Base-by-base conservation (phyloP, 2,797 vertebrate genomes). In the Orestias chungarensis region DNA sequence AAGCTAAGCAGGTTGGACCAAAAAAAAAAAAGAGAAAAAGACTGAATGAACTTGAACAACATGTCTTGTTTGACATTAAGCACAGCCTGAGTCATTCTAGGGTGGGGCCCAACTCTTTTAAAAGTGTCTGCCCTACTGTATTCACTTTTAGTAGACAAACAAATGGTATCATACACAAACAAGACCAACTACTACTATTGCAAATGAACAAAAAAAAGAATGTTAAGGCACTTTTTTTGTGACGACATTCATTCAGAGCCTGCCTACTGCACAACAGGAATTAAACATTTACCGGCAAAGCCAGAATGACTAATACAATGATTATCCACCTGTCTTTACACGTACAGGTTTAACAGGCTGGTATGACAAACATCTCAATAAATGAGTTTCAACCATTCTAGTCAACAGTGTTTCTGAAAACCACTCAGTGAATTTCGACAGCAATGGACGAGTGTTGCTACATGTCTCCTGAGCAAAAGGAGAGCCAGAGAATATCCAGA, bases 391-490 rank as follows among this genome's bases (percentile, higher is more conserved):
- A 65, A 8, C 40, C 4, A 52, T 25, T 44, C 4, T 46, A 1
- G 25, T 44, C 43, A 33, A 20, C 73, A 27, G 33, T 29, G 27
- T 68, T 6, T 27, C 31, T 6, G 1, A 0, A 4, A 40, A 65
- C 47, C 31, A n/a, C 68, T 17, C 42, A 12, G 50, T 31, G n/a
- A 73, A 74, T 20, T 14, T 8, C 25, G 3, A 2, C 29, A 3
- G 75, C 66, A 23, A 95, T 95, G 96, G 91, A 76, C 0, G 85
- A 50, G 87, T 66, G 64, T 1, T 96, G 96, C 87, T 96, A 95
- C 77, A 20, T 93, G 80, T 91, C 95, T 0, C 76, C 73, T 0
- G 94, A 96, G 23, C 91, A 95, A 27, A 76, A 40, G 61, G 95
- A 95, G 62, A 91, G 73, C 20, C 84, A 85, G 11, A 61, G 93